Evolutionary conservation across 2,797 vertebrate genomes (phyloP).

Genomic region (Glyptemys insculpta): DNA sequence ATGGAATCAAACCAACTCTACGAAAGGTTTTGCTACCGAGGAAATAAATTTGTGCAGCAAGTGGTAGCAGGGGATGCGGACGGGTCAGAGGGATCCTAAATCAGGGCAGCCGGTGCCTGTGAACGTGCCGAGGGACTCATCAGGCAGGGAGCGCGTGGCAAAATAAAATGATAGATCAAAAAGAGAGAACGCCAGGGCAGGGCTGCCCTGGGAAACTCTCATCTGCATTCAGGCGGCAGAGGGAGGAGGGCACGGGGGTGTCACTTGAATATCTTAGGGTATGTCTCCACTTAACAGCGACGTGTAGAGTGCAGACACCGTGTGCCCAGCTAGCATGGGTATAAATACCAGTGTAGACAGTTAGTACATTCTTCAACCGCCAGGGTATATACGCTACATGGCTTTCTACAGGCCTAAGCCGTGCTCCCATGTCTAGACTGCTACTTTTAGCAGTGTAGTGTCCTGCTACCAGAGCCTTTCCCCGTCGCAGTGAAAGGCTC

Average conservation of each 20-base stretch:
- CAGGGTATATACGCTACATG: not conserved
- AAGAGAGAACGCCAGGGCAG: not conserved
- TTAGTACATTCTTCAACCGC: not conserved
- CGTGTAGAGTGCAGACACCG: not conserved
- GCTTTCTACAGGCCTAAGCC: not conserved
- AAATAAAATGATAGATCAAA: not conserved
- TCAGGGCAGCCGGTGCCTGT: not conserved
- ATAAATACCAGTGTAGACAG: not conserved
- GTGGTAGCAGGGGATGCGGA: not conserved
- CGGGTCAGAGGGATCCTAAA: not conserved
- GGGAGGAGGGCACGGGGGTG: not conserved
- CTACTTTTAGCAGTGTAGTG: not conserved
- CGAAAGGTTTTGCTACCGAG: not conserved
- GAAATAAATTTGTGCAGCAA: not conserved
- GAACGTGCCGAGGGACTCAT: not conserved
- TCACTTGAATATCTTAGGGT: not conserved
- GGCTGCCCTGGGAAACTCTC: not conserved
- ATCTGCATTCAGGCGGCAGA: not conserved
- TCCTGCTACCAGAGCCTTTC: not conserved
- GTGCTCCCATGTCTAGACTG: too few species aligned
- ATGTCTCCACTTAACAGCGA: not conserved
- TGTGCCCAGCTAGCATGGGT: not conserved
- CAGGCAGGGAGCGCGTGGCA: too few species aligned
- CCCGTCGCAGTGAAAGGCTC: not conserved
- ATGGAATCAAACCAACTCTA: not conserved